A percentile compares a stretch with the other conserved stretches of the same genome.
These are phyloP conservation scores for Mallotus villosus DNA, from an alignment of 2,797 vertebrate species.

Conservation along the genomic window DNA sequence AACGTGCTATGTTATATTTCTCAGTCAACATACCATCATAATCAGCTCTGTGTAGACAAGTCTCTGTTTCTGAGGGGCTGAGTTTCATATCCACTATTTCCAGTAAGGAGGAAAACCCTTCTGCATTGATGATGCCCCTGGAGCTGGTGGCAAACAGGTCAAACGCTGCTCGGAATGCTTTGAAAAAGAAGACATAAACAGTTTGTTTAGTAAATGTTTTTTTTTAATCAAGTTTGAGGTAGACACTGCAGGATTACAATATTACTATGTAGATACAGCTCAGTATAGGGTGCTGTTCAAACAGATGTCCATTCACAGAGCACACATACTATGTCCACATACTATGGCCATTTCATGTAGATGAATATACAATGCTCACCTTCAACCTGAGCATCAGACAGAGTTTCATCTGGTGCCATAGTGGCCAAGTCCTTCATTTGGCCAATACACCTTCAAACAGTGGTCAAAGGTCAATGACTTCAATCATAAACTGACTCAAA, in stretches of 20 bases:
- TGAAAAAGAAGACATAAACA: not conserved
- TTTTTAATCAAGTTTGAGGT: not conserved
- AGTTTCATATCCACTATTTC: slow-evolving; percentile 6
- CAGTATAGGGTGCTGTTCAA: not conserved
- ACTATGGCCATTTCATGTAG: no score
- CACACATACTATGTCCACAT: no score
- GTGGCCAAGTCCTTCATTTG: slow-evolving; percentile 2
- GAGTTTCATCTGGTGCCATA: slow-evolving; percentile 4
- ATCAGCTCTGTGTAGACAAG: slow-evolving; percentile 20
- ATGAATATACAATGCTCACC: slow-evolving; percentile 1
- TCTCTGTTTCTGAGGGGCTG: not conserved
- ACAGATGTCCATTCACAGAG: not conserved
- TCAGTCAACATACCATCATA: slow-evolving; percentile 8
- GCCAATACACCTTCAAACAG: not conserved
- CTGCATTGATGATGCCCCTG: not conserved
- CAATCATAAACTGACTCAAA: not conserved
- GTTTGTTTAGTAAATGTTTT: not conserved
- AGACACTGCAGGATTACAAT: not conserved
- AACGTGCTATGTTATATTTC: not conserved
- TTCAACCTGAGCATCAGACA: slow-evolving; percentile 17
- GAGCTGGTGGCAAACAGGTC: slow-evolving; percentile 15
- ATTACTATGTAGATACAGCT: not conserved
- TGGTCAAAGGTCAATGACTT: not conserved
- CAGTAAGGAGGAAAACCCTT: slow-evolving; percentile 9
- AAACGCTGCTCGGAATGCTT: slow-evolving; percentile 24